phyloP scores from a whole-genome alignment of 2,797 vertebrate species.

The Myiothlypis chrysogaster region DNA sequence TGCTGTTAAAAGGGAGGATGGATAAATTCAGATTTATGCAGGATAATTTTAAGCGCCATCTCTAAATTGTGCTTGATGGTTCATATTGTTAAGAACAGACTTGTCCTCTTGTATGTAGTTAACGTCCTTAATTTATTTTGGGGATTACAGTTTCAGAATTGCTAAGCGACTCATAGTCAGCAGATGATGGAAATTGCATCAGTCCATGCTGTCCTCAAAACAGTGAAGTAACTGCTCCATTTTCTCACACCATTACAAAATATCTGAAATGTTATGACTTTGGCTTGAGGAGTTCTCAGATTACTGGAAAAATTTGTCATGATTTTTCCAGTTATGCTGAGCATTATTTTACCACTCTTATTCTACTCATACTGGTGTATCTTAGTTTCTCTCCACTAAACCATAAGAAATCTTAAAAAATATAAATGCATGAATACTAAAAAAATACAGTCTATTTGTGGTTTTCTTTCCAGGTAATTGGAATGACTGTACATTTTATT shows the following conservation, averaged over 20 bases:
- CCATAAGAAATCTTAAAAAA: neutral
- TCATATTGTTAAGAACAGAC: neutral
- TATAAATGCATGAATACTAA: neutral
- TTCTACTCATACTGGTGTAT: neutral
- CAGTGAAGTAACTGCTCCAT: neutral
- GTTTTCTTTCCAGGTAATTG: neutral
- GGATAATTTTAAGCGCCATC: neutral
- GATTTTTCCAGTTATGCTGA: neutral
- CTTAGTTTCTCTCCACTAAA: neutral
- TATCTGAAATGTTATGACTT: neutral
- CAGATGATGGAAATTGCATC: slow-evolving; percentile 8
- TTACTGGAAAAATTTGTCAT: neutral
- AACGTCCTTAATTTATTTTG: slow-evolving; percentile 6
- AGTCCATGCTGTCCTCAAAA: neutral
- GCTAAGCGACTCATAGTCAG: neutral
- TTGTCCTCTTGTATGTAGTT: neutral
- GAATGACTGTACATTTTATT: neutral
- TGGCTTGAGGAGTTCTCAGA: neutral
- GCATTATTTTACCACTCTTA: neutral
- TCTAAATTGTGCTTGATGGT: neutral
- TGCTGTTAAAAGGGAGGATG: neutral
- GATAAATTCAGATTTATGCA: neutral
- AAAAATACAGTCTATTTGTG: neutral
- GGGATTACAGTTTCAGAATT: slow-evolving; percentile 2
- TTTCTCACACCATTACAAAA: neutral